These are phyloP conservation scores for Crioceris asparagi DNA, from an alignment of 2,888 invertebrate genomes.

Conservation along the genomic window DNA sequence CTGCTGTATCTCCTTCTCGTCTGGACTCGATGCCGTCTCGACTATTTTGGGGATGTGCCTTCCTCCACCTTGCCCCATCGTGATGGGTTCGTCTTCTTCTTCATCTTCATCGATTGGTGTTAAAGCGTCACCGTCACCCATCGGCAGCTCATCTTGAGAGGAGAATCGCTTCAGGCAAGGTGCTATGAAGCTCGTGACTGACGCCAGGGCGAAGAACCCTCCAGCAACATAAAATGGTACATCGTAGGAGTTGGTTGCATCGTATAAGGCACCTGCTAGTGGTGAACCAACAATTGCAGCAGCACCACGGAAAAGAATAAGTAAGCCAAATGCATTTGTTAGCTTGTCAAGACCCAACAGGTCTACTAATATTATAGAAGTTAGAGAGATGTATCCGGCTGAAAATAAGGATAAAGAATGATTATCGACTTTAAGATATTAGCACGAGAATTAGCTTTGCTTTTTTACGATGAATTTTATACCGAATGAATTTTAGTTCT, in stretches of 20 bases:
- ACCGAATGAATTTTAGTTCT: no score
- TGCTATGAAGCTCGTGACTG: constrained; percentile 71
- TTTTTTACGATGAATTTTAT: no score
- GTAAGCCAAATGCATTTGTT: constrained; percentile 93
- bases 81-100: constrained; percentile 60
- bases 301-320: constrained; percentile 90
- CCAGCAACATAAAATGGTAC: constrained; percentile 91
- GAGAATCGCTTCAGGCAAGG: constrained; percentile 55
- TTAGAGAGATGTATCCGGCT: constrained; percentile 96
- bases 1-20: constrained; percentile 53
- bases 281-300: constrained; percentile 84
- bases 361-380: constrained; percentile 95
- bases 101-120: constrained; percentile 77
- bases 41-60: constrained; percentile 57
- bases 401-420: constrained; percentile 28
- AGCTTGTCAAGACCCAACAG: constrained; percentile 89
- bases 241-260: constrained; percentile 74
- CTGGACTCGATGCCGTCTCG: constrained; percentile 60
- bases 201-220: constrained; percentile 71
- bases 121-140: constrained; percentile 48
- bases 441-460: no score
- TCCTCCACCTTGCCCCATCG: constrained; percentile 41
- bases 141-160: constrained; percentile 35
- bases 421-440: no score
- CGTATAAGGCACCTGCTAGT: constrained; percentile 80